Percentiles rank a stretch among this genome's conserved stretches.
These are phyloP conservation scores for Pterocles orientalis DNA, from an alignment of 2,113 vertebrate species.

Conservation along the genomic window DNA sequence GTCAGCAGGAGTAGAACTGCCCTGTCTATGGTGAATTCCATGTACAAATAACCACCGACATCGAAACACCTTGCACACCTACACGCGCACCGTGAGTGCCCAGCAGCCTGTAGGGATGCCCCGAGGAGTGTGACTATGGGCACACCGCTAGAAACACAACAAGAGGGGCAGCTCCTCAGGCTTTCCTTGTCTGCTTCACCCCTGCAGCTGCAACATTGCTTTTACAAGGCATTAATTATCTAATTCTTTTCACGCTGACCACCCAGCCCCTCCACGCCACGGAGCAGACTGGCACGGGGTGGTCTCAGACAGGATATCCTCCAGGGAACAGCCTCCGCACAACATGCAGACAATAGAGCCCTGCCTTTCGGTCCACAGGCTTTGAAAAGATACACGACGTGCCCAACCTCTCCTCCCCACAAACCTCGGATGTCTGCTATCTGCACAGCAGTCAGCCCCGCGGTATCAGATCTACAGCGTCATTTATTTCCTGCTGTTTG, in stretches of 20 bases:
- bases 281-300: conserved; percentile 69
- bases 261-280: conserved; percentile 58
- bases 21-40: background rate
- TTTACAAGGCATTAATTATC: background rate
- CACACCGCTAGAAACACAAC: background rate
- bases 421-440: background rate
- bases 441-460: background rate
- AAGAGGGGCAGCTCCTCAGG: background rate
- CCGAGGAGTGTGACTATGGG: background rate
- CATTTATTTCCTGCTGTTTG: background rate
- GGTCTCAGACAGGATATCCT: conserved; percentile 82
- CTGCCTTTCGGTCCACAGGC: conserved; percentile 21
- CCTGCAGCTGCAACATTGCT: background rate
- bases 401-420: background rate
- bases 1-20: background rate
- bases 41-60: background rate
- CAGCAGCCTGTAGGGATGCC: background rate
- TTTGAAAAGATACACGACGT: background rate
- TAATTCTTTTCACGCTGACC: conserved; percentile 46
- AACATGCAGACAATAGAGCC: conserved; percentile 71
- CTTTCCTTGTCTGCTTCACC: background rate
- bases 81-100: rapidly evolving
- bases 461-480: background rate
- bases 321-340: conserved; percentile 74
- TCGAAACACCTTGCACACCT: rapidly evolving